Base-by-base conservation (phyloP, 64 coral and sea anemone genomes). In the Catalaphyllia jardinei region DNA sequence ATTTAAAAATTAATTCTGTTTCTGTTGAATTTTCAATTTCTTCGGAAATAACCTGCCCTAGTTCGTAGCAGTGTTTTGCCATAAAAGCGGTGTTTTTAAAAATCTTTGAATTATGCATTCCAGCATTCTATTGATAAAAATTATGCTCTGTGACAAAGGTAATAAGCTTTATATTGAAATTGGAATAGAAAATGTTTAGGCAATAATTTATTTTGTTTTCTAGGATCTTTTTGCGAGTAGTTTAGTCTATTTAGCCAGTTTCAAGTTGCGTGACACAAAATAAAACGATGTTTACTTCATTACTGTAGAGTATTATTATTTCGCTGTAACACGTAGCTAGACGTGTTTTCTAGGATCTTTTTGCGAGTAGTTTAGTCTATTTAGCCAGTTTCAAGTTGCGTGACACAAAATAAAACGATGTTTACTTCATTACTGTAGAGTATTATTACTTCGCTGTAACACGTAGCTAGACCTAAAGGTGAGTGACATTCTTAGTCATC, bases 211-310 rank as follows among this genome's bases (percentile, higher is more conserved):
- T 33, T 75, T 75, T 75, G 73, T 75, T 75, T 75, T 75, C 31
- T 75, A 75, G 73, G 75, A 54, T 52, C 39, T 77, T 77, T 54
- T 77, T 52, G 39, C 52, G 39, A 52, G 75, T 52, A 77, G 16
- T 77, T 54, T 77, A 77, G 75, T 52, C 75, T 77, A 77, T 77
- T 77, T 51, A 77, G 75, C 73, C 73, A 75, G 73, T 17, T 75
- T 78, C 39, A 52, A 20, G 19, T 78, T 52, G 75, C 18, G 49
- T 77, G 75, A 77, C 75, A 52, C 75, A 52, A 77, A 77, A 77
- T 51, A 77, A 77, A 77, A 77, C 49, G 75, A 51, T 52, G 75
- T 77, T 77, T 24, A 51, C 39, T 77, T 77, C 75, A 77, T 77
- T 77, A 16, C 0, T 77, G 75, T 77, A 24, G 75, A 77, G 39